Percentiles rank a stretch among this genome's conserved stretches.
Conservation (phyloP, 1,140 invertebrate genomes). For the Homalodisca vitripennis region DNA sequence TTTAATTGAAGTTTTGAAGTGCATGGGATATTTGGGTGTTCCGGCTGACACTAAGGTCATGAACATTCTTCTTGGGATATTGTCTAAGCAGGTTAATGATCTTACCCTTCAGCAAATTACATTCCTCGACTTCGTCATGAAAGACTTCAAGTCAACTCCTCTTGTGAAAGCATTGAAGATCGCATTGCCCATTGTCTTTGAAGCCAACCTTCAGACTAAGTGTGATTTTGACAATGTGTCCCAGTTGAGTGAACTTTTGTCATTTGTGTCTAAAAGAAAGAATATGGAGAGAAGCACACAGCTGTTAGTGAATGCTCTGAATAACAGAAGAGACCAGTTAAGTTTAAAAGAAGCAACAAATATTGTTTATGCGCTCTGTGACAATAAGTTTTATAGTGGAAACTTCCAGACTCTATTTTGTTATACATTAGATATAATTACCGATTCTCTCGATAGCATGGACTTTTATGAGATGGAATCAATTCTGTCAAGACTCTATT, state of each 20-base stretch:
- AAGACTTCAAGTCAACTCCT: slow-evolving; percentile 50
- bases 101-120: slow-evolving; percentile 59
- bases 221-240: slow-evolving; percentile 53
- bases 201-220: slow-evolving; percentile 55
- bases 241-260: slow-evolving; percentile 52
- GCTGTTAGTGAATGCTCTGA: slow-evolving; percentile 34
- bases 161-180: slow-evolving; percentile 58
- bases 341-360: slow-evolving; percentile 35
- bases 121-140: slow-evolving; percentile 58
- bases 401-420: slow-evolving; percentile 19
- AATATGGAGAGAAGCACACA: slow-evolving; percentile 49
- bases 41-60: slow-evolving; percentile 55
- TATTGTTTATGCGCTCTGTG: slow-evolving; percentile 35
- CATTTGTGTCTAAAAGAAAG: slow-evolving; percentile 52
- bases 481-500: slow-evolving; percentile 49
- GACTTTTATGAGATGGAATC: slow-evolving; percentile 50
- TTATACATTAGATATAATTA: slow-evolving; percentile 39
- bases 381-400: background rate
- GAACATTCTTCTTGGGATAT: slow-evolving; percentile 59
- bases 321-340: slow-evolving; percentile 26
- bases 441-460: slow-evolving; percentile 48
- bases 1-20: slow-evolving; percentile 56
- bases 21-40: slow-evolving; percentile 55
- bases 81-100: slow-evolving; percentile 58
- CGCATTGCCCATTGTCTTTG: slow-evolving; percentile 62